Conservation (phyloP, 2,113 vertebrate genomes). For the Aptenodytes forsteri region DNA sequence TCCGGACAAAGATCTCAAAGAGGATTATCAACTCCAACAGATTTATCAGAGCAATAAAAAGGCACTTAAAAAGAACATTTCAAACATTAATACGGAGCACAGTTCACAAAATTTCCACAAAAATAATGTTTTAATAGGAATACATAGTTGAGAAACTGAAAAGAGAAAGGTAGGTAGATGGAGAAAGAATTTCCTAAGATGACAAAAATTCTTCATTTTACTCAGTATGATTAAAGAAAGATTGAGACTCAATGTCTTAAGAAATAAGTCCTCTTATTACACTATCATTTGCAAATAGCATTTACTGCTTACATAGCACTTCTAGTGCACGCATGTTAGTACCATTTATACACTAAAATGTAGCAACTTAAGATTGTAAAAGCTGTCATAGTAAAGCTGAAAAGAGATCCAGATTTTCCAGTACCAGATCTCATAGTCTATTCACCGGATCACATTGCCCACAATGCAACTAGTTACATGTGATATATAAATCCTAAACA, state of each 20-base stretch:
- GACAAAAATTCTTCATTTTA: background rate
- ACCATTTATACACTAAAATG: background rate
- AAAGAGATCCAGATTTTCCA: background rate
- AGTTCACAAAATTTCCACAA: background rate
- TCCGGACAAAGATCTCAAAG: background rate
- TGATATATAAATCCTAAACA: background rate
- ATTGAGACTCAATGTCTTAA: background rate
- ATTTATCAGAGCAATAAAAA: background rate
- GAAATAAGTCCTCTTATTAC: background rate
- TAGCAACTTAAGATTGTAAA: background rate
- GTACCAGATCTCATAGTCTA: background rate
- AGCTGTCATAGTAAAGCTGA: background rate
- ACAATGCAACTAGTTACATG: background rate
- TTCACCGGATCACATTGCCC: background rate
- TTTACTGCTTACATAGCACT: background rate
- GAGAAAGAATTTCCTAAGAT: background rate
- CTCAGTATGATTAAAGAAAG: background rate
- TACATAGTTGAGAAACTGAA: background rate
- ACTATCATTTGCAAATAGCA: background rate
- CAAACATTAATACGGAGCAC: background rate
- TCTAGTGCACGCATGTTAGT: fast-evolving
- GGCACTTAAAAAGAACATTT: background rate
- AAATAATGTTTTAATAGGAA: background rate
- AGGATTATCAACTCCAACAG: background rate
- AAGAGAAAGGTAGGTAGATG: background rate